Conservation (phyloP, 2,113 vertebrate genomes). For the Crotalus viridis region DNA sequence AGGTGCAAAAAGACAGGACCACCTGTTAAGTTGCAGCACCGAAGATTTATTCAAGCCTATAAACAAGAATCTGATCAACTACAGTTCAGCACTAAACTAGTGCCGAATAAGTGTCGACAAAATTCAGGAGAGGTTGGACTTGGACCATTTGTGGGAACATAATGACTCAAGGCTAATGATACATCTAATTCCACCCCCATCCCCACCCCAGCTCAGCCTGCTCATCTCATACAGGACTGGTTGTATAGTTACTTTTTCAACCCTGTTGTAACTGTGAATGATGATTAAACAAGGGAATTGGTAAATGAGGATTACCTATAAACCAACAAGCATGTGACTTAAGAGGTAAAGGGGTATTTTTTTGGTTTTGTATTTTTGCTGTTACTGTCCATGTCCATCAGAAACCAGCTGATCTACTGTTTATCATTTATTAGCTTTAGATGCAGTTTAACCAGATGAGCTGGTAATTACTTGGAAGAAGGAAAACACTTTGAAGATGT, state of each 20-base stretch:
- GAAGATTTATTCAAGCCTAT: background rate
- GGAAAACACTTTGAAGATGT: background rate
- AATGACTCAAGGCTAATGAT: background rate
- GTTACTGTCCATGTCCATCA: background rate
- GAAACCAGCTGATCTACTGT: background rate
- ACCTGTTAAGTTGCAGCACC: rapidly evolving
- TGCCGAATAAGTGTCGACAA: background rate
- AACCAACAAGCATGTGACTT: background rate
- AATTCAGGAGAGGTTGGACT: background rate
- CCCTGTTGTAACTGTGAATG: background rate
- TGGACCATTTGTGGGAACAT: background rate
- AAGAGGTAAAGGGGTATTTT: background rate
- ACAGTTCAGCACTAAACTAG: background rate
- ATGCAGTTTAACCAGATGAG: background rate
- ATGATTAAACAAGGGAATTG: background rate
- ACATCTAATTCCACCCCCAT: background rate
- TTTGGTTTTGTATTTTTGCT: background rate
- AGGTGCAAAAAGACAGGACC: background rate
- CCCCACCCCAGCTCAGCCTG: background rate
- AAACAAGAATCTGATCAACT: background rate
- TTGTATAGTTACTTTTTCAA: background rate
- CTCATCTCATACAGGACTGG: background rate
- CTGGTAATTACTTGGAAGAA: background rate
- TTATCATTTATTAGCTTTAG: background rate
- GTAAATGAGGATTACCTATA: background rate